phyloP scores from a whole-genome alignment of 2,113 vertebrate species.

The Sisor rabdophorus region DNA sequence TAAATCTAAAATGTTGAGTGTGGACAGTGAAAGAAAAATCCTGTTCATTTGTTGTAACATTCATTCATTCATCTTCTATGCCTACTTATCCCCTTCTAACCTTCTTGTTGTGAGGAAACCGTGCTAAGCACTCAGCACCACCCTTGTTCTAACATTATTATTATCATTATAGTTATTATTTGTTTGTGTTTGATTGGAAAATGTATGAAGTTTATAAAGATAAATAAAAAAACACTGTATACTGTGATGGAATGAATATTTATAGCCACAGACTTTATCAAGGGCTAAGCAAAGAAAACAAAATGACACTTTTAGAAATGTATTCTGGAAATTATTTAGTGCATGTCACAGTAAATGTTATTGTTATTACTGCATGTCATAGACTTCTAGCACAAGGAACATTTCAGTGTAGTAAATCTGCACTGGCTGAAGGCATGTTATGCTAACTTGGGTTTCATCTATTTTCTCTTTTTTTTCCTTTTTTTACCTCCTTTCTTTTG shows the following conservation, averaged over 20 bases:
- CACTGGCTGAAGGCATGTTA: background rate
- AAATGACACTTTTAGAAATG: slow-evolving; percentile 1
- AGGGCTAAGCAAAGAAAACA: background rate
- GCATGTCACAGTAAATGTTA: slow-evolving; percentile 4
- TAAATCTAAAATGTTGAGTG: no score
- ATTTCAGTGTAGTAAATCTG: slow-evolving; percentile 11
- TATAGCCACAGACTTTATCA: background rate
- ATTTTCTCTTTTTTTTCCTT: background rate
- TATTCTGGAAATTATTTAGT: slow-evolving; percentile 1
- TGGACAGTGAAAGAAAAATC: no score
- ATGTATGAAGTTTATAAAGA: no score
- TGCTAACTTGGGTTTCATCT: background rate
- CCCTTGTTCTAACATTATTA: no score
- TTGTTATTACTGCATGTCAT: slow-evolving; percentile 22
- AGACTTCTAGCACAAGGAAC: background rate
- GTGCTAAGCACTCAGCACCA: no score
- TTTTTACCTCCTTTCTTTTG: background rate
- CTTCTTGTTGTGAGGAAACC: no score
- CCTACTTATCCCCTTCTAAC: no score
- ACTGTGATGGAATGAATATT: background rate
- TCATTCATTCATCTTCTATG: no score
- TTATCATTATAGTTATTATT: no score
- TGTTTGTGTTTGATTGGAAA: no score
- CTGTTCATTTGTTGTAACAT: no score
- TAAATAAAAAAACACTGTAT: background rate